Base-by-base conservation (phyloP, 2,888 invertebrate genomes). In the Drosophila nr. perissopoda region DNA sequence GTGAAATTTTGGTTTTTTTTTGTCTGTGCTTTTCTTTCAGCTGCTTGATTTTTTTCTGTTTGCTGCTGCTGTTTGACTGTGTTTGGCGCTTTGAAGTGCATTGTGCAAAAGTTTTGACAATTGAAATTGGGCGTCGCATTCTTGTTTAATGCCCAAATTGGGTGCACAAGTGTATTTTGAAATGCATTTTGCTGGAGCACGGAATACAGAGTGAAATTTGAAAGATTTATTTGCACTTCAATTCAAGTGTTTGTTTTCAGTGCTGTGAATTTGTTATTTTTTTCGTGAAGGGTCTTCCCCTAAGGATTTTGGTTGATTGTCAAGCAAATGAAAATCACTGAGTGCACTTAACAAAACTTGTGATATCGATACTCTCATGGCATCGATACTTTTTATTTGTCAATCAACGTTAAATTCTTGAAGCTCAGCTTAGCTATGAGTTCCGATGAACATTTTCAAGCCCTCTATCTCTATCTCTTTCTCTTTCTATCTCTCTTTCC, bases 51-150 rank as follows among this genome's bases (percentile, higher is more conserved):
- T 48, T 63, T 63, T 54, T 58, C 53, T 31, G 34, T 61, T 52
- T 40, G 56, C 29, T 57, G 11, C 18, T 58, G 7, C 25, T 59
- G 40, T 40, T 56, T 49, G 52, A 25, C 10, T 34, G 25, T 34
- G 25, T 63, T 63, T 64, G 59, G 34, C 45, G 34, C 51, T 65
- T 51, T 82, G 76, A 81, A 81, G 83, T 83, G 85, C 83, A 78
- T 80, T 85, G 83, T 83, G 72, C 66, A 49, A 76, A 83, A 81
- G 61, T 83, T 86, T 77, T 77, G 70, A 77, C 82, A 79, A 73
- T 69, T 64, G 62, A 59, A 69, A 77, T 69, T 76, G 72, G 63
- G 66, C 49, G 66, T 40, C 38, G 34, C 66, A 70, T 71, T 76
- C 56, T 56, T 63, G 62, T 76, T 56, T 71, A 67, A 61, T 72